phyloP scores from a whole-genome alignment of 2,888 invertebrate species.

The Ornithoptera alexandrae region DNA sequence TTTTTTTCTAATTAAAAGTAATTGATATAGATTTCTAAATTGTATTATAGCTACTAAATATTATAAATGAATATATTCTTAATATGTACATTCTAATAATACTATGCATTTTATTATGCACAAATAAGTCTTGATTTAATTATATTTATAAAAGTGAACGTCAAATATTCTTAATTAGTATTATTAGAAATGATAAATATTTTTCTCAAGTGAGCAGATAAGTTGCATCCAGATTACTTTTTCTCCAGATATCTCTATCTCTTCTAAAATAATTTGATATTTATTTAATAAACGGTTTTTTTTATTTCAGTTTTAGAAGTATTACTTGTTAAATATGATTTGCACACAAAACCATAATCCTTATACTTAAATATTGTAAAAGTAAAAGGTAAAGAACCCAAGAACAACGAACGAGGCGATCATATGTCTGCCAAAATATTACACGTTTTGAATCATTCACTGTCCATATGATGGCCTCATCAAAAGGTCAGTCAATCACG shows the following conservation, averaged over 20 bases:
- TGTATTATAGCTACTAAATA: neutral
- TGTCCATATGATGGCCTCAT: constrained; percentile 20
- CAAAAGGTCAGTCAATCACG: constrained; percentile 31
- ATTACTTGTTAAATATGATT: neutral
- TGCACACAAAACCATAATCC: neutral
- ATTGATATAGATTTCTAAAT: neutral
- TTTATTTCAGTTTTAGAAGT: no score
- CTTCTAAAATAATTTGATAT: no score
- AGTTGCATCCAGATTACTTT: no score
- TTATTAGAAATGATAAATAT: no score
- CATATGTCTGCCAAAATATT: constrained; percentile 4
- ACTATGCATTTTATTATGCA: neutral
- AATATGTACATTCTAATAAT: neutral
- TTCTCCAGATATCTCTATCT: no score
- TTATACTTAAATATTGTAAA: neutral
- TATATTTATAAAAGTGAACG: neutral
- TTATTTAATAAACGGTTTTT: no score
- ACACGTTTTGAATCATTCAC: constrained; percentile 13
- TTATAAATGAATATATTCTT: neutral
- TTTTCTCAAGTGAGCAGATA: no score
- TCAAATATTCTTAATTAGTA: no score
- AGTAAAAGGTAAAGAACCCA: neutral
- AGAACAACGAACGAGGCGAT: neutral
- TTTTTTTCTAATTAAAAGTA: neutral
- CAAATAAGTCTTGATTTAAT: neutral